phyloP scores from a whole-genome alignment of 1,140 invertebrate species.

The Atta cephalotes region DNA sequence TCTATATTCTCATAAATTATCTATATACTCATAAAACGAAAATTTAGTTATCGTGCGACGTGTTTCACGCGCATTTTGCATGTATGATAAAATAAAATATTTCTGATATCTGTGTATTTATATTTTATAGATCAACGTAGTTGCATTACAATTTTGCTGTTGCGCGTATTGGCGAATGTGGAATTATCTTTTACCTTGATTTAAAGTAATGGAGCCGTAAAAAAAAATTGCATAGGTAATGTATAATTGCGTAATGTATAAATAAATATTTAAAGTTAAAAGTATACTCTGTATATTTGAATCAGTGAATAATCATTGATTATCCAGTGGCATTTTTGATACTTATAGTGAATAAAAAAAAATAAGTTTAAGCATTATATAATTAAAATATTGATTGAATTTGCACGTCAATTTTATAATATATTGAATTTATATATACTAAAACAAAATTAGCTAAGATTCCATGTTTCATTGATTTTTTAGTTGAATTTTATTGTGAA shows the following conservation, averaged over 20 bases:
- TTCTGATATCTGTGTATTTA: background rate
- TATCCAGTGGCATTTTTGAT: too few relatives aligned
- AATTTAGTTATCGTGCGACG: background rate
- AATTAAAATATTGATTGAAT: too few relatives aligned
- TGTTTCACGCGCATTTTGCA: background rate
- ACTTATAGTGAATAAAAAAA: too few relatives aligned
- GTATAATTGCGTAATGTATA: background rate
- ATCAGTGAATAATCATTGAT: too few relatives aligned
- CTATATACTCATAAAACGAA: background rate
- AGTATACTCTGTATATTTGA: background rate
- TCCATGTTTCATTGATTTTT: too few relatives aligned
- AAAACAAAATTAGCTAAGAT: too few relatives aligned
- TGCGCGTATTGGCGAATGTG: background rate
- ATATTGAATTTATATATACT: too few relatives aligned
- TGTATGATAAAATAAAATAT: background rate
- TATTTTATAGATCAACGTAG: background rate
- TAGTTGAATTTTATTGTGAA: too few relatives aligned
- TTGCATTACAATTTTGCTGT: background rate
- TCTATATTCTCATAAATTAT: background rate
- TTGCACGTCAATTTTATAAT: too few relatives aligned
- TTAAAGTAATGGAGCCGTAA: background rate
- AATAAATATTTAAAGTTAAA: background rate
- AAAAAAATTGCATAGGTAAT: background rate
- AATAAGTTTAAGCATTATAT: too few relatives aligned
- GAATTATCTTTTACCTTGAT: conserved; percentile 2